phyloP scores from a whole-genome alignment of 2,113 vertebrate genomes.

The Xiphias gladius region DNA sequence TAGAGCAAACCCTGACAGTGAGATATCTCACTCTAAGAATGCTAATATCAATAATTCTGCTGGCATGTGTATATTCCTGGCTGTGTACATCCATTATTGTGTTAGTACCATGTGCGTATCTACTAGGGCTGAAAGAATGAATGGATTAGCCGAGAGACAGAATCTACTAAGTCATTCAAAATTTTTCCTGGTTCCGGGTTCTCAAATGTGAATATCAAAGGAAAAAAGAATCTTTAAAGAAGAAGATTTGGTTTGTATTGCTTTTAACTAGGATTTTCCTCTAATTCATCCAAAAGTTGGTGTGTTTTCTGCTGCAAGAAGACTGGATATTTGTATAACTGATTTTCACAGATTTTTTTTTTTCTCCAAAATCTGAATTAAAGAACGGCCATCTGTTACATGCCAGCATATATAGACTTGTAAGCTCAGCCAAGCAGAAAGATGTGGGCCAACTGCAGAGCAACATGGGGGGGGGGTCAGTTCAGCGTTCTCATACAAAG shows the following conservation, averaged over 20 bases:
- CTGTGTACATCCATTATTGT: neutral
- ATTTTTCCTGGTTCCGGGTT: neutral
- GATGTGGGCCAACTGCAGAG: conserved; percentile 81
- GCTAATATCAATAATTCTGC: neutral
- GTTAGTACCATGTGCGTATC: too few relatives aligned
- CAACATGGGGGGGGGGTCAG: conserved; percentile 62
- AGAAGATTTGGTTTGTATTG: neutral
- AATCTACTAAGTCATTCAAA: neutral
- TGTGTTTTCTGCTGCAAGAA: neutral
- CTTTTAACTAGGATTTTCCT: neutral
- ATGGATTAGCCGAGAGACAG: too few relatives aligned
- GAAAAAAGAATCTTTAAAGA: neutral
- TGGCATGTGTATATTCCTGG: neutral
- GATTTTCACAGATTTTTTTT: neutral
- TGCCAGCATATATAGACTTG: conserved; percentile 38
- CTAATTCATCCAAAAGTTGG: neutral
- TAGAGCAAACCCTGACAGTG: neutral
- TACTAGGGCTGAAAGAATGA: neutral
- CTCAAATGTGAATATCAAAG: neutral
- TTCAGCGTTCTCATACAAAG: conserved; percentile 54
- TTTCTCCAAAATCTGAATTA: neutral
- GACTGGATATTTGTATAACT: neutral
- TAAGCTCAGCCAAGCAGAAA: conserved; percentile 79
- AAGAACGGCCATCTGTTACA: conserved; percentile 5
- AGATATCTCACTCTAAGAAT: conserved; percentile 19